Base-by-base conservation (phyloP, 2,113 vertebrate species). In the Zeus faber region DNA sequence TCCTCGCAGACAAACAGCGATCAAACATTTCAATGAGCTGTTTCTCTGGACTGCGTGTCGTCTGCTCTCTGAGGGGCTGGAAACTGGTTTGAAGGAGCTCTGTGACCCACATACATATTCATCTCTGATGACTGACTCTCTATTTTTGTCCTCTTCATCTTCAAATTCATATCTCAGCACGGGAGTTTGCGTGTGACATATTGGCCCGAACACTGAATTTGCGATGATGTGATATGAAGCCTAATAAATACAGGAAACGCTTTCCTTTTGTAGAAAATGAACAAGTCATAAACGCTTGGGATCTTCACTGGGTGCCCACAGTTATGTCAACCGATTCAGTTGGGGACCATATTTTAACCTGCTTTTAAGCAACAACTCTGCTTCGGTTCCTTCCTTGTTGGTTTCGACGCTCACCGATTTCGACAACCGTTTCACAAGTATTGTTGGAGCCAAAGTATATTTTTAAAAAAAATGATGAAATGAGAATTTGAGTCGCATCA, bases 141-240 rank as follows among this genome's bases (percentile, higher is more conserved):
- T 85, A 84, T 84, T 85, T 85, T 35, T 17, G 66, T 75, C 67
- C 54, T 60, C 39, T 59, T 77, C 64, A 65, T 76, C 59, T 69
- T 49, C 24, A 56, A 16, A 62, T 70, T 79, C 49, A 47, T 55
- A 58, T 76, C 74, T 61, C 72, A 72, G 76, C 50, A 51, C 62
- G 77, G 49, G 65, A 23, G 22, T 58, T 33, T 53, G 65, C 37
- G 60, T 70, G 77, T 70, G 71, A 67, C 64, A 67, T 49, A 22
- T 46, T 39, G 60, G 64, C 69, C 56, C 43, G 54, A 62, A 53
- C 40, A 6, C 21, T 46, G 45, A 29, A 64, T 55, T 68, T 68
- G 49, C 55, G 74, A 66, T 24, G 40, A 47, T 24, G 52, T 59
- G 59, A 61, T 60, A 46, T 22, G 63, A 47, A 62, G 50, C 31